Evolutionary conservation across 2,888 invertebrate genomes (phyloP), one percentile per base, ranked within the genome.

Genomic region (Zonitis immaculata): DNA sequence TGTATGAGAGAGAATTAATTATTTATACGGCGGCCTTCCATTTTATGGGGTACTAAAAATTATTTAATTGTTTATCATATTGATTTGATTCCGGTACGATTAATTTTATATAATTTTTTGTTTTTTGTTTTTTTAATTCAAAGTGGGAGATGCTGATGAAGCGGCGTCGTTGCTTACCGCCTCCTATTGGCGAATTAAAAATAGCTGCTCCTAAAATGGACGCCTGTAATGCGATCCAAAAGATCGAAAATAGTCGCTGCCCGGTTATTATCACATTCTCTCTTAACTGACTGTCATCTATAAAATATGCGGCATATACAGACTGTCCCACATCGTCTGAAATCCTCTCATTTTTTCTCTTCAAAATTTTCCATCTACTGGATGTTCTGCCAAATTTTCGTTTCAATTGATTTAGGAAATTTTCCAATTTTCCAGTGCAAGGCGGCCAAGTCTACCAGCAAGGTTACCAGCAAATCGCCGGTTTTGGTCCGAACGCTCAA

Each of bases 401-500:
- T 55, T 61, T 55, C 5, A 5, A 22, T 22, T 22, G 22, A 5
- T 54, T 68, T 69, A 18, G n/a, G n/a, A n/a, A n/a, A n/a, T n/a
- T n/a, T n/a, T n/a, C n/a, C n/a, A n/a, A n/a, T n/a, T n/a, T n/a
- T n/a, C n/a, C 59, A 72, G 71, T 74, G 54, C 59, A 67, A 66
- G 69, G 68, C 64, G 83, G 82, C 66, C 79, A 81, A 69, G 76
- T 80, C 47, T 64, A 65, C 65, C 78, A 81, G 73, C 80, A 82
- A 57, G 67, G 65, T 43, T 60, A 70, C 50, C 76, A 76, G 61
- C 75, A 78, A 62, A 76, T 78, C 45, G 70, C 77, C 57, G 77
- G 78, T 46, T 80, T 80, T 64, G 80, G 83, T 71, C 87, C 88
- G 57, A 88, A 89, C 66, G 89, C 89, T 61, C 89, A 93, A 61